A percentile compares a stretch with the other conserved stretches of the same genome.
These are phyloP conservation scores for Pycnonotus jocosus DNA, from an alignment of 2,113 vertebrate genomes.

Conservation along the genomic window DNA sequence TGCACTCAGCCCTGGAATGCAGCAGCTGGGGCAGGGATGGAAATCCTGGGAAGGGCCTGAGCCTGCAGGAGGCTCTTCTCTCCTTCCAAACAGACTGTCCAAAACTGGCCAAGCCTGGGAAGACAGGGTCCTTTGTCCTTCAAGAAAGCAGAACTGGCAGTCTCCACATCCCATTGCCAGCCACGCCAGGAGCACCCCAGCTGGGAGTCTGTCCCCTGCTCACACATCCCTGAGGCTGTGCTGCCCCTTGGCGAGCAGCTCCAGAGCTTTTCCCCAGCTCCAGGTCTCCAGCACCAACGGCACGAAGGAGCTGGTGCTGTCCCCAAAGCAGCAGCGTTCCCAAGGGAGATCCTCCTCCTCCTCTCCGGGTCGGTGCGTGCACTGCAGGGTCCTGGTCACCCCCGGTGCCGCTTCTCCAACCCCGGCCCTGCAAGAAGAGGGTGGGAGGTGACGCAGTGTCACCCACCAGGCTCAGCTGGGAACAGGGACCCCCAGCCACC, in stretches of 20 bases:
- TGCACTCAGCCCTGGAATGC: neutral
- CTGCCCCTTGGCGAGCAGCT: neutral
- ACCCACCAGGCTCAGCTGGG: neutral
- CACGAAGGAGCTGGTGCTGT: neutral
- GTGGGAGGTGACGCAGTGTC: neutral
- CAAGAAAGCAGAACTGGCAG: neutral
- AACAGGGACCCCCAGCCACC: neutral
- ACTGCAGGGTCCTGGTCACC: neutral
- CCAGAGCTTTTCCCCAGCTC: neutral
- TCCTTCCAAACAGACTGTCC: neutral
- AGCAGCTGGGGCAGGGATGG: neutral
- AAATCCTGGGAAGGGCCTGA: neutral
- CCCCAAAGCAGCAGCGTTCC: fast-evolving
- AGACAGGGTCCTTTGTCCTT: fast-evolving
- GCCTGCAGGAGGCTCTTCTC: neutral
- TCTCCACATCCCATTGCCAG: neutral
- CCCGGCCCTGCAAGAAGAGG: neutral
- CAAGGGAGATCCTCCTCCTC: neutral
- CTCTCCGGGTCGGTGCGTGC: fast-evolving
- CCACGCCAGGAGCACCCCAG: neutral
- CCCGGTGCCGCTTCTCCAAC: neutral
- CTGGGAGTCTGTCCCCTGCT: neutral
- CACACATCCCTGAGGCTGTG: neutral
- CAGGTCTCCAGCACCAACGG: neutral
- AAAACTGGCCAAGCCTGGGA: neutral